Conservation (phyloP, 2,797 vertebrate genomes). For the Mormyrops attenuatus region DNA sequence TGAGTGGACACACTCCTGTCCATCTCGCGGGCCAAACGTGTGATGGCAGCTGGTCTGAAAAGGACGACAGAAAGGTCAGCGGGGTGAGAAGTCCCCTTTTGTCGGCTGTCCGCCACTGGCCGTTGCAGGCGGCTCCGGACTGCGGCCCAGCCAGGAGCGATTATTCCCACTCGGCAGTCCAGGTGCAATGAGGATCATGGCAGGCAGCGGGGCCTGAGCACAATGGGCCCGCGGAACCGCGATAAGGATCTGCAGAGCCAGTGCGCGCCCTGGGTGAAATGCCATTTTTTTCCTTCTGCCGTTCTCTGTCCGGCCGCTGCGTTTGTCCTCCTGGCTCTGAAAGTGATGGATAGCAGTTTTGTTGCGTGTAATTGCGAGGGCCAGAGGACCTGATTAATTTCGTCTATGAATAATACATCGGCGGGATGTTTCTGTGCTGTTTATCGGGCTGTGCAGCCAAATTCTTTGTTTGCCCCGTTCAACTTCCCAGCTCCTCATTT, state of each 20-base stretch:
- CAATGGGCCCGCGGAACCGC: slow-evolving; percentile 62
- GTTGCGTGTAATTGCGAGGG: slow-evolving; percentile 58
- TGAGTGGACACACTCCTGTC: slow-evolving; percentile 59
- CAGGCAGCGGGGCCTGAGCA: slow-evolving; percentile 65
- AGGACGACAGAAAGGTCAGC: slow-evolving; percentile 74
- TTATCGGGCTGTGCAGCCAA: slow-evolving; percentile 51
- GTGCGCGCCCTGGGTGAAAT: slow-evolving; percentile 65
- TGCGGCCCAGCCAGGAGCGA: slow-evolving; percentile 89
- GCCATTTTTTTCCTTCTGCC: slow-evolving; percentile 58
- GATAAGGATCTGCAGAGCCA: slow-evolving; percentile 79
- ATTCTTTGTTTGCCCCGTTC: slow-evolving; percentile 52
- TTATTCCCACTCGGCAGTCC: slow-evolving; percentile 82
- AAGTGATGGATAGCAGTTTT: slow-evolving; percentile 63
- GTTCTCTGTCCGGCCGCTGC: slow-evolving; percentile 52
- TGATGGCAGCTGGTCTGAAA: slow-evolving; percentile 48
- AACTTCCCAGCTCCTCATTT: slow-evolving; percentile 41
- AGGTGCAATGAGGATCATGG: slow-evolving; percentile 70
- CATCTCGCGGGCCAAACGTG: slow-evolving; percentile 60
- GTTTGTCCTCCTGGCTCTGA: slow-evolving; percentile 52
- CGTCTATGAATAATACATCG: slow-evolving; percentile 48
- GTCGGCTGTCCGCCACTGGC: slow-evolving; percentile 84
- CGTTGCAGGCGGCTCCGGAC: slow-evolving; percentile 83
- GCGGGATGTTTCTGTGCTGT: slow-evolving; percentile 48
- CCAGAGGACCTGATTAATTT: slow-evolving; percentile 52
- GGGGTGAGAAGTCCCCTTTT: slow-evolving; percentile 86